Conservation (phyloP, 2,113 vertebrate genomes). For the Naja naja region DNA sequence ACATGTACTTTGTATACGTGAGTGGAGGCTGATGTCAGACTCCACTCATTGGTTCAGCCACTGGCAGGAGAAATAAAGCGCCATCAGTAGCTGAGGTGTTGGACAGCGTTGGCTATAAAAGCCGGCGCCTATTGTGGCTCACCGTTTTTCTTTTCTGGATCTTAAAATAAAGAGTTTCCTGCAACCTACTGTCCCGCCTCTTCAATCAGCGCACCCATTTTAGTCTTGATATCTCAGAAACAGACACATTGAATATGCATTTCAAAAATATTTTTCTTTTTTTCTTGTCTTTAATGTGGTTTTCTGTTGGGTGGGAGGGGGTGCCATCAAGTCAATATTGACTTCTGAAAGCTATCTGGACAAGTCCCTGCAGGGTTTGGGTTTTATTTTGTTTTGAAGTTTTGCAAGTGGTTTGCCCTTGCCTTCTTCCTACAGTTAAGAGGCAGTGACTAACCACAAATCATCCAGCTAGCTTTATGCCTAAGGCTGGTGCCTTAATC, state of each 20-base stretch:
- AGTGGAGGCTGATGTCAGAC: too few relatives aligned
- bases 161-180: too few relatives aligned
- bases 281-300: not conserved
- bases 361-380: not conserved
- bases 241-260: not conserved
- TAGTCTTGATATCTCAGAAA: not conserved
- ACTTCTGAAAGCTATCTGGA: not conserved
- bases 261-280: not conserved
- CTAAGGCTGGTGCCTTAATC: not conserved
- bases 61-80: too few relatives aligned
- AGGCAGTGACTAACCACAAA: not conserved
- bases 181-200: too few relatives aligned
- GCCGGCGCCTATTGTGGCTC: too few relatives aligned
- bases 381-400: not conserved
- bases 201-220: too few relatives aligned
- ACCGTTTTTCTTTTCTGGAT: too few relatives aligned
- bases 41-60: too few relatives aligned
- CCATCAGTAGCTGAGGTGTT: too few relatives aligned
- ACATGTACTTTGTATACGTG: too few relatives aligned
- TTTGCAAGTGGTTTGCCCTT: not conserved
- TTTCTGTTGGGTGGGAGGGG: not conserved
- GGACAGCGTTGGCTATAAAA: too few relatives aligned
- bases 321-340: not conserved
- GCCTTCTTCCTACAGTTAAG: not conserved
- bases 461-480: not conserved